phyloP scores from a whole-genome alignment of 1,140 invertebrate genomes.

The Heliconius congener region DNA sequence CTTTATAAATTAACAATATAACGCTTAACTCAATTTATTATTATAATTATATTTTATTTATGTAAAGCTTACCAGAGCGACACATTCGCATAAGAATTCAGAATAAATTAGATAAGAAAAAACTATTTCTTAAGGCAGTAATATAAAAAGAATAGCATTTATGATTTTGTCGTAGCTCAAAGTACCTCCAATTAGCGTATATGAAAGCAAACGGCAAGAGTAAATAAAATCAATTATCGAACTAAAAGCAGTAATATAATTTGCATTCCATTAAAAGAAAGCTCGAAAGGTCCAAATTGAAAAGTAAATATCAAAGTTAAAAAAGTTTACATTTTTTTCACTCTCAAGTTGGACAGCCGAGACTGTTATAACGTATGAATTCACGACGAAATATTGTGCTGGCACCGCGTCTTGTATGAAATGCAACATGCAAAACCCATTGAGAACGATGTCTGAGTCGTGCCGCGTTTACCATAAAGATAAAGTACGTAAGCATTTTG shows the following conservation, averaged over 20 bases:
- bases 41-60: too few species aligned
- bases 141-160: background rate
- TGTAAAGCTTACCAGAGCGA: too few species aligned
- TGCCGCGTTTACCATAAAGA: background rate
- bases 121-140: background rate
- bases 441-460: constrained; percentile 45
- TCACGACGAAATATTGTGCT: constrained; percentile 42
- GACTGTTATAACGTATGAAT: constrained; percentile 38
- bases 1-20: too few species aligned
- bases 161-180: background rate
- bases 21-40: too few species aligned
- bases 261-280: constrained; percentile 19
- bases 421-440: constrained; percentile 61
- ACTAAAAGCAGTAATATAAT: constrained; percentile 15
- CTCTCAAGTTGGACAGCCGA: constrained; percentile 26
- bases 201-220: constrained; percentile 7
- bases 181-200: constrained; percentile 9
- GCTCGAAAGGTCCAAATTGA: constrained; percentile 26
- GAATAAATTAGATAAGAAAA: too few species aligned
- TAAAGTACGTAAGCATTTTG: constrained; percentile 7
- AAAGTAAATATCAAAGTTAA: constrained; percentile 31
- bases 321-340: constrained; percentile 30
- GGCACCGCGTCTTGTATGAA: constrained; percentile 26
- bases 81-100: too few species aligned
- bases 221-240: constrained; percentile 8